Evolutionary conservation across 2,888 invertebrate genomes (phyloP).

Genomic region (Lamellibrachia satsuma): DNA sequence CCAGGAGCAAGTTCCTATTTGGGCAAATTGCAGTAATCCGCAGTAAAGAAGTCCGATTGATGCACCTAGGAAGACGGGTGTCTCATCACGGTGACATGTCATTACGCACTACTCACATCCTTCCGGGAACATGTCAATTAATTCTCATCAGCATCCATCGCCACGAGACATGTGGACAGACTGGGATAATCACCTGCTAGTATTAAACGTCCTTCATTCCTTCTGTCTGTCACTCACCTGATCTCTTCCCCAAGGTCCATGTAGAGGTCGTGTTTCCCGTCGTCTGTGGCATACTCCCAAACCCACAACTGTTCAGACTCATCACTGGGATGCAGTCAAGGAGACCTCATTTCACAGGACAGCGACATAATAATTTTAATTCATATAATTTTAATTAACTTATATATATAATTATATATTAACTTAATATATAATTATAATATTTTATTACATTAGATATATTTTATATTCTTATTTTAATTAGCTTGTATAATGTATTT

Average conservation of each 20-base stretch:
- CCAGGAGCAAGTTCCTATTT: not conserved
- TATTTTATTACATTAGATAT: too few species aligned
- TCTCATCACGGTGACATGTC: not conserved
- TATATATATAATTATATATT: too few species aligned
- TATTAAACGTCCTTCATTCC: not conserved
- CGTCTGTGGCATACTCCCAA: slow-evolving; percentile 89
- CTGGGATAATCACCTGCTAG: not conserved
- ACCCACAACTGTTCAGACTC: slow-evolving; percentile 88
- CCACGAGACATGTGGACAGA: not conserved
- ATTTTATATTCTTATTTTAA: too few species aligned
- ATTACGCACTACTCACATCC: not conserved
- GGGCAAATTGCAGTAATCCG: not conserved
- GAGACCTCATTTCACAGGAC: not conserved
- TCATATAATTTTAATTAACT: too few species aligned
- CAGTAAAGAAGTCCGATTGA: not conserved
- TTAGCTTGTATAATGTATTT: too few species aligned
- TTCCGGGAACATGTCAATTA: not conserved
- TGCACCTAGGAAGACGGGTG: not conserved
- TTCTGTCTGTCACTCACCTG: slow-evolving; percentile 56
- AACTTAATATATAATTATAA: too few species aligned
- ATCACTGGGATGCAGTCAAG: slow-evolving; percentile 54
- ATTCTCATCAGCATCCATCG: not conserved
- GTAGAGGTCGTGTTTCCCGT: slow-evolving; percentile 88
- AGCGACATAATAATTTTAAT: not conserved
- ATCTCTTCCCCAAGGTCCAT: slow-evolving; percentile 83